These are phyloP conservation scores for Thalassophryne amazonica DNA, from an alignment of 2,797 vertebrate genomes.

Conservation along the genomic window DNA sequence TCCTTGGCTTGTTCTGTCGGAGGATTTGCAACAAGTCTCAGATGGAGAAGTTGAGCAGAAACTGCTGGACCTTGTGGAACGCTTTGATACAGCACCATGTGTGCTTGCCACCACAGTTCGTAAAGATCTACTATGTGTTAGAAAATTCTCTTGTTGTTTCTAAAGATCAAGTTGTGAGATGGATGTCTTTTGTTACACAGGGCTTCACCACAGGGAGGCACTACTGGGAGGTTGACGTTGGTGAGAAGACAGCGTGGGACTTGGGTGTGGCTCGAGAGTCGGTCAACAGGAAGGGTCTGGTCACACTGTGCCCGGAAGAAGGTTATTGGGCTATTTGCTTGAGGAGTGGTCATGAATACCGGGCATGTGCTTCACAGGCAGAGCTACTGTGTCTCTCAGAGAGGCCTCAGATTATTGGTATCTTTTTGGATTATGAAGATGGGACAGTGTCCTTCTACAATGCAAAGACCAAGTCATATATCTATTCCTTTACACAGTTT, in stretches of 20 bases:
- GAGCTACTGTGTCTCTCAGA: constrained; percentile 43
- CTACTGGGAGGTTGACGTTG: constrained; percentile 81
- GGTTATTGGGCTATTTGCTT: constrained; percentile 73
- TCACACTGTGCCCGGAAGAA: constrained; percentile 67
- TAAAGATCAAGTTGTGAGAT: not conserved
- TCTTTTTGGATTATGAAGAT: constrained; percentile 70
- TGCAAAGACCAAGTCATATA: constrained; percentile 45
- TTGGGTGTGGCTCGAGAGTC: constrained; percentile 77
- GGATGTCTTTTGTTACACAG: constrained; percentile 39
- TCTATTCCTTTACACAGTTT: constrained; percentile 64
- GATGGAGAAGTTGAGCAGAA: constrained; percentile 61
- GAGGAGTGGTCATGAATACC: constrained; percentile 61
- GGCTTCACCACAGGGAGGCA: constrained; percentile 73
- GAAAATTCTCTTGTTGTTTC: not conserved
- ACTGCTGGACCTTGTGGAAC: constrained; percentile 50
- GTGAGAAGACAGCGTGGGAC: constrained; percentile 78
- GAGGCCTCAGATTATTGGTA: constrained; percentile 50
- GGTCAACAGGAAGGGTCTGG: constrained; percentile 70
- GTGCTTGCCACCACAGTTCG: constrained; percentile 70
- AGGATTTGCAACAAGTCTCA: constrained; percentile 64
- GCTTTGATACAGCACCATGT: constrained; percentile 77
- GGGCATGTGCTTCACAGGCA: constrained; percentile 63
- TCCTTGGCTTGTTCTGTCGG: constrained; percentile 75
- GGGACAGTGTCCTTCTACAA: constrained; percentile 71
- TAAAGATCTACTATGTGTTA: too few relatives aligned